Evolutionary conservation across 2,113 vertebrate genomes (phyloP).

Genomic region (Heterotilapia buettikoferi): DNA sequence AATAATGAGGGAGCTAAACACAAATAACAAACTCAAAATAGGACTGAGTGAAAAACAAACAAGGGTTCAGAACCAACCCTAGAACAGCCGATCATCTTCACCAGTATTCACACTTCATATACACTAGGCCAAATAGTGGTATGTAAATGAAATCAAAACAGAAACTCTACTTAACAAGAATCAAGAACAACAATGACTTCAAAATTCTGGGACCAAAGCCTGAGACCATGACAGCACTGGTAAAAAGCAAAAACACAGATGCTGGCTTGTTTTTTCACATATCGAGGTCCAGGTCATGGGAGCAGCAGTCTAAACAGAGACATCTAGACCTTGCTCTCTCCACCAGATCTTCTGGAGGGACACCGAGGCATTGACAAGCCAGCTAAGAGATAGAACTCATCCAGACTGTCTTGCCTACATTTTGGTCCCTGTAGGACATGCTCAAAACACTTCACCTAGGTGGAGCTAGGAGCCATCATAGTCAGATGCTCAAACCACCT

Average conservation of each 20-base stretch:
- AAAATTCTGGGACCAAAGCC: not conserved
- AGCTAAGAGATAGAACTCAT: not conserved
- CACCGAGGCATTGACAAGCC: not conserved
- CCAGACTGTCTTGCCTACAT: not conserved
- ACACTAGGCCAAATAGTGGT: not conserved
- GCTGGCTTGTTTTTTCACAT: not conserved
- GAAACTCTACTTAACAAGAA: not conserved
- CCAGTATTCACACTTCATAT: not conserved
- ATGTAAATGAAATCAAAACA: not conserved
- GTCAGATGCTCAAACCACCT: not conserved
- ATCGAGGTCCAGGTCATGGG: not conserved
- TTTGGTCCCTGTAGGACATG: not conserved
- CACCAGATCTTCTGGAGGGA: not conserved
- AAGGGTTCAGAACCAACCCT: not conserved
- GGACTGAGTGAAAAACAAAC: not conserved
- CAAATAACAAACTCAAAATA: not conserved
- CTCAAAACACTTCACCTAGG: not conserved
- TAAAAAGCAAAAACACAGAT: not conserved
- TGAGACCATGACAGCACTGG: not conserved
- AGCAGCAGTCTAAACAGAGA: not conserved
- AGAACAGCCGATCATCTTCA: not conserved
- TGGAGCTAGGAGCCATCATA: not conserved
- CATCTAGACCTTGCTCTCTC: accelerated
- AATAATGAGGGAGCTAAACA: not conserved
- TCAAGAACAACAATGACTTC: not conserved